These are phyloP conservation scores for Ia io DNA, from an alignment of 2,113 vertebrate species.

Conservation along the genomic window DNA sequence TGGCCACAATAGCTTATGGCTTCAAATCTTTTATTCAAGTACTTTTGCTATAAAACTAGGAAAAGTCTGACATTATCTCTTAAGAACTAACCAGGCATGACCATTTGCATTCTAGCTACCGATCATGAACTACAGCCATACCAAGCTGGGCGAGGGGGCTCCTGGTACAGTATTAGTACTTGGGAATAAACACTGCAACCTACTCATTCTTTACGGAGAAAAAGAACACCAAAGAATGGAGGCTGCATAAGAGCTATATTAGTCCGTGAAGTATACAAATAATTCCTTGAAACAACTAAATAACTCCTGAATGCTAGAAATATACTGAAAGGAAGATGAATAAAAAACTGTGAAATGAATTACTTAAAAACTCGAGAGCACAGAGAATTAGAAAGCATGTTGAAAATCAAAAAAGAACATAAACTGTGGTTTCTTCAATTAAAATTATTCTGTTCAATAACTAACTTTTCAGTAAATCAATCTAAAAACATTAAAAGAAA, in stretches of 20 bases:
- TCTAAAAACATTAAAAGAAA: background rate
- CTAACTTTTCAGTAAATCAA: conserved; percentile 10
- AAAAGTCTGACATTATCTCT: no score
- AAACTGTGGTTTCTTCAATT: background rate
- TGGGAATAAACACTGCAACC: background rate
- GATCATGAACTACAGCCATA: no score
- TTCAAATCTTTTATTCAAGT: background rate
- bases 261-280: background rate
- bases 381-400: background rate
- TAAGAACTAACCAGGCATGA: background rate
- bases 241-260: background rate
- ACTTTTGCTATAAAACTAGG: background rate
- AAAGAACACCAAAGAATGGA: background rate
- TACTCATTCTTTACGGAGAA: background rate
- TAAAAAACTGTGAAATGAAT: background rate
- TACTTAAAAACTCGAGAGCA: background rate
- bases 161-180: background rate
- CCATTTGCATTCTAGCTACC: background rate
- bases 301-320: background rate
- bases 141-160: accelerated
- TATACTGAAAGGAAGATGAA: background rate
- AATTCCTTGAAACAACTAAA: background rate
- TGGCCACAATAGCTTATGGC: background rate
- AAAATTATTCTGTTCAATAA: background rate
- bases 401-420: background rate